These are phyloP conservation scores for Pampusana beccarii DNA, from an alignment of 2,113 vertebrate species.

Conservation along the genomic window DNA sequence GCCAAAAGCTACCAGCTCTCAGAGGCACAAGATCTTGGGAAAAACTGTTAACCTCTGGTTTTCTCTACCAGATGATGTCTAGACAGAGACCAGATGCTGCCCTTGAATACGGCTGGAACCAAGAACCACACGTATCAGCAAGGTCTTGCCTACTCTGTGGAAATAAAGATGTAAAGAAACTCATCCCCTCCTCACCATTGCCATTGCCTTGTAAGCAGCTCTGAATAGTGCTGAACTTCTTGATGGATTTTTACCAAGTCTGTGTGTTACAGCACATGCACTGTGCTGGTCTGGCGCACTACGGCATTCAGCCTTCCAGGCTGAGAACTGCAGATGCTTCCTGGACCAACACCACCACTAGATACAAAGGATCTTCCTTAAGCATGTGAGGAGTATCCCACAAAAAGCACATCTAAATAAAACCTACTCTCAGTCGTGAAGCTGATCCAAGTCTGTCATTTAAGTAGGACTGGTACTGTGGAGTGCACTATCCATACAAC, in stretches of 20 bases:
- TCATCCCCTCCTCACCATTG: not conserved
- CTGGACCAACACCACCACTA: accelerated
- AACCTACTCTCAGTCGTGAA: not conserved
- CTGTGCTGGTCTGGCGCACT: not conserved
- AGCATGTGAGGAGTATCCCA: not conserved
- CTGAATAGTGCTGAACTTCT: not conserved
- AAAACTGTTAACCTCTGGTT: not conserved
- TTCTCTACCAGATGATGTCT: not conserved
- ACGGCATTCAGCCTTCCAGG: not conserved
- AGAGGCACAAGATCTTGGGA: not conserved
- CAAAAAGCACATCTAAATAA: not conserved
- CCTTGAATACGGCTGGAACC: not conserved
- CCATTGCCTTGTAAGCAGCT: not conserved
- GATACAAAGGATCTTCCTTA: not conserved
- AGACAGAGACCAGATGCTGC: not conserved
- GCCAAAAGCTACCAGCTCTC: not conserved
- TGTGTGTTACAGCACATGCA: not conserved
- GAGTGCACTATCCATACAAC: not conserved
- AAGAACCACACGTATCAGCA: not conserved
- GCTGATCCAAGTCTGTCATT: not conserved
- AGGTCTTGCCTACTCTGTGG: not conserved
- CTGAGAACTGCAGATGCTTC: not conserved
- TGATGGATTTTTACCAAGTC: not conserved
- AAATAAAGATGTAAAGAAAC: not conserved
- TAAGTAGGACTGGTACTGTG: not conserved